Evolutionary conservation across 1,140 invertebrate genomes (phyloP).

Genomic region (Watersipora subatra): DNA sequence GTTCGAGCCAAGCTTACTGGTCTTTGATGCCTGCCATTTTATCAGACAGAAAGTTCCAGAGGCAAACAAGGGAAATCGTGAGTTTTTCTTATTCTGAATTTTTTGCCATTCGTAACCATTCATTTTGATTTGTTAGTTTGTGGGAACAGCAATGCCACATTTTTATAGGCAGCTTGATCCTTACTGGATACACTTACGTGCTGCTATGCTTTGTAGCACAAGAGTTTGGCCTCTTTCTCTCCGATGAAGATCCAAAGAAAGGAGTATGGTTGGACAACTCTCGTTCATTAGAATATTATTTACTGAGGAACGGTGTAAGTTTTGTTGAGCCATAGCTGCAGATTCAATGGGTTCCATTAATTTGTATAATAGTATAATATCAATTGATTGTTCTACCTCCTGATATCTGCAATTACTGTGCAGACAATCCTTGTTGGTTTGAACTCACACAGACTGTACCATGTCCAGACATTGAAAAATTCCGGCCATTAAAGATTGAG

Average conservation of each 20-base stretch:
- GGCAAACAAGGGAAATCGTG: constrained; percentile 47
- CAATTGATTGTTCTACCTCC: not conserved
- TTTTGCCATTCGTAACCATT: too few species aligned
- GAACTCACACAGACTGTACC: too few species aligned
- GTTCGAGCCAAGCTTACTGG: constrained; percentile 81
- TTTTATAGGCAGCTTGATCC: not conserved
- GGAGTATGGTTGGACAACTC: constrained; percentile 93
- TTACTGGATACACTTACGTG: not conserved
- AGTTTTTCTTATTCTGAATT: constrained; percentile 15
- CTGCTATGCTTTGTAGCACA: constrained; percentile 52
- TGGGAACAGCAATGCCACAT: too few species aligned
- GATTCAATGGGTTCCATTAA: not conserved
- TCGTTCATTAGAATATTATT: constrained; percentile 85
- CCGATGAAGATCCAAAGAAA: constrained; percentile 88
- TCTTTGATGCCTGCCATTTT: constrained; percentile 85
- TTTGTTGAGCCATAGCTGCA: not conserved
- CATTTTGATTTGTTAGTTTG: too few species aligned
- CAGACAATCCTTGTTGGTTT: too few species aligned
- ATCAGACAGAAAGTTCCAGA: constrained; percentile 88
- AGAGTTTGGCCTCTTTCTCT: constrained; percentile 91
- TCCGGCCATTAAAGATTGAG: too few species aligned
- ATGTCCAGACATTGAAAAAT: too few species aligned
- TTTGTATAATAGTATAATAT: not conserved
- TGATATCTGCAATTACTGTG: constrained; percentile 12
- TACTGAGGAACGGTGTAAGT: constrained; percentile 72